Evolutionary conservation across 2,888 invertebrate species (phyloP).

Genomic region (Rhaphigaster nebulosa): DNA sequence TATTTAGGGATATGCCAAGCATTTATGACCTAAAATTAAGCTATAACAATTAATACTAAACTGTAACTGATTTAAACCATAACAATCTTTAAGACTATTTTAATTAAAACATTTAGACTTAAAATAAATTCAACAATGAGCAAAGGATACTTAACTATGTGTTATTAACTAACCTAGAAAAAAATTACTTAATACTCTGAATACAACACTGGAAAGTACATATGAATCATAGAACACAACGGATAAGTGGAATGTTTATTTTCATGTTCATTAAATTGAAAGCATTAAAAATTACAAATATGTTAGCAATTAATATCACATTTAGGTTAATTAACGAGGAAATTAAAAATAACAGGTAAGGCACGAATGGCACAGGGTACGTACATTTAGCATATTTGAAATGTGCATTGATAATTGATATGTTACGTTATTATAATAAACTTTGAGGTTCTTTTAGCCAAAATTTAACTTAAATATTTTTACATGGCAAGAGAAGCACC

Average conservation of each 20-base stretch:
- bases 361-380: constrained; percentile 42
- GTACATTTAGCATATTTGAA: neutral
- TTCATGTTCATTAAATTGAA: constrained; percentile 23
- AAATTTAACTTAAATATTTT: neutral
- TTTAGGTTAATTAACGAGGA: constrained; percentile 3
- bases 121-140: constrained; percentile 44
- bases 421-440: neutral
- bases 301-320: constrained; percentile 39
- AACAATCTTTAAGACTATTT: constrained; percentile 6
- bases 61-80: neutral
- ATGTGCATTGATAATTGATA: constrained; percentile 22
- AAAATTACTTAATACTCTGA: neutral
- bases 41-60: neutral
- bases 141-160: constrained; percentile 22
- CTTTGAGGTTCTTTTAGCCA: neutral
- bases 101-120: neutral
- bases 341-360: constrained; percentile 28
- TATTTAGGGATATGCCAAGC: constrained; percentile 17
- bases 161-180: neutral
- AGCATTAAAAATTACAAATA: constrained; percentile 21
- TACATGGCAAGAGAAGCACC: constrained; percentile 13
- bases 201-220: neutral
- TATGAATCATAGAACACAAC: neutral
- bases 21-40: constrained; percentile 9
- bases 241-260: constrained; percentile 14